Evolutionary conservation across 1,140 invertebrate species (phyloP).

Genomic region (Ostrea edulis): DNA sequence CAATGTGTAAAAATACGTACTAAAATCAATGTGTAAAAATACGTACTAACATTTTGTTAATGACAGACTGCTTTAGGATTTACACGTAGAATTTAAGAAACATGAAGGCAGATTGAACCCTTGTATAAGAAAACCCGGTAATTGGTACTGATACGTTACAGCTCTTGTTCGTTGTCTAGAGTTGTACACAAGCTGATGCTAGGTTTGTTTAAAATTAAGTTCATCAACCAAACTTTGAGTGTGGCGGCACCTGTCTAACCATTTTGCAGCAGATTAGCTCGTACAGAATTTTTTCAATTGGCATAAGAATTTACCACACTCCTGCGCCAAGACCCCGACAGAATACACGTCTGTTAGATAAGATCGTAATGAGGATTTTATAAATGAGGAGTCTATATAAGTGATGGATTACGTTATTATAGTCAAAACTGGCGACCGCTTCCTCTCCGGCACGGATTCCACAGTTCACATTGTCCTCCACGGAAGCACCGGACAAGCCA

Average conservation of each 20-base stretch:
- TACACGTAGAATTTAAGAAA: too few relatives aligned
- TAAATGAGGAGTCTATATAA: not conserved
- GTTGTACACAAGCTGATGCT: too few relatives aligned
- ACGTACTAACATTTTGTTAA: too few relatives aligned
- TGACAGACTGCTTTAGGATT: too few relatives aligned
- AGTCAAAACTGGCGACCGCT: slow-evolving; percentile 79
- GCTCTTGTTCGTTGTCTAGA: too few relatives aligned
- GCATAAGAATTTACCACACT: not conserved
- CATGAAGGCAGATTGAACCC: too few relatives aligned
- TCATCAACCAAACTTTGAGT: not conserved
- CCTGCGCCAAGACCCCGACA: not conserved
- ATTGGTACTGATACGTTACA: too few relatives aligned
- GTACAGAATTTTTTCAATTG: not conserved
- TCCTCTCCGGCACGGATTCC: slow-evolving; percentile 79
- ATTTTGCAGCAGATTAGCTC: slow-evolving; percentile 10
- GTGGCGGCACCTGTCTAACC: not conserved
- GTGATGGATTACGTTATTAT: slow-evolving; percentile 67
- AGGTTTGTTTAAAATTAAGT: not conserved
- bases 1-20: too few relatives aligned
- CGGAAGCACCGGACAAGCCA: slow-evolving; percentile 70
- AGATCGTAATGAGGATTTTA: not conserved
- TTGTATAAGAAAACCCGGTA: too few relatives aligned
- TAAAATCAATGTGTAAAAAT: too few relatives aligned
- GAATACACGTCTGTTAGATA: not conserved
- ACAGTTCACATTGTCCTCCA: slow-evolving; percentile 77